phyloP scores from a whole-genome alignment of 2,113 vertebrate genomes.

The Tamias sibiricus region DNA sequence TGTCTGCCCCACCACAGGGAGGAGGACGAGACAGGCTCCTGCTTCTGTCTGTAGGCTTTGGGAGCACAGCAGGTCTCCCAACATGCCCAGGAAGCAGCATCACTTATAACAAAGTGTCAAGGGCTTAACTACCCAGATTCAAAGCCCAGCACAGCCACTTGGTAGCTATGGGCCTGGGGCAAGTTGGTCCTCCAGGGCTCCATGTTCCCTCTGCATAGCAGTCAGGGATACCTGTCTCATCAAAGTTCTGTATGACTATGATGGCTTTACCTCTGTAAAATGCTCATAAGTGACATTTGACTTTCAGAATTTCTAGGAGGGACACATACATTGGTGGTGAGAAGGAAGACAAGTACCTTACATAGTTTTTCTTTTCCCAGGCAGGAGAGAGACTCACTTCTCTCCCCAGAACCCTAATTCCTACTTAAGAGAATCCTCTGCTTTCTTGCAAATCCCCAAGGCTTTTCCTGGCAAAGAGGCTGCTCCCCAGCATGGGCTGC shows the following conservation, averaged over 20 bases:
- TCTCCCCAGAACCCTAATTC: not conserved
- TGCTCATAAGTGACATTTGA: not conserved
- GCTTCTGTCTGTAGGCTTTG: not conserved
- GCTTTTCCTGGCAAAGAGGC: slow-evolving; percentile 15
- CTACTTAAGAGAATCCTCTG: slow-evolving; percentile 6
- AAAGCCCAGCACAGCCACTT: slow-evolving; percentile 13
- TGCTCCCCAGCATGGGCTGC: not conserved
- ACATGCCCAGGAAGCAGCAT: not conserved
- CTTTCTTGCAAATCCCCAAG: not conserved
- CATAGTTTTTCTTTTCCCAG: not conserved
- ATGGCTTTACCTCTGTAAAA: not conserved
- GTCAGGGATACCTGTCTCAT: not conserved
- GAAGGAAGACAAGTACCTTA: not conserved
- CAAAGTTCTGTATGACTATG: not conserved
- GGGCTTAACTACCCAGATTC: not conserved
- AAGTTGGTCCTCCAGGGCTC: not conserved
- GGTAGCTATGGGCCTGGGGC: not conserved
- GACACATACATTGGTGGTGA: not conserved
- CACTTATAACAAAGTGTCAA: not conserved
- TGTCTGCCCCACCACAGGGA: not conserved
- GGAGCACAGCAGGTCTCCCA: not conserved
- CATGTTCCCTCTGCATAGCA: not conserved
- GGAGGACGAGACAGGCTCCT: not conserved
- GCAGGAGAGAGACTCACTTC: not conserved
- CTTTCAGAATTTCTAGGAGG: slow-evolving; percentile 50